These are phyloP conservation scores for Hozukius guyotensis DNA, from an alignment of 2,797 vertebrate species.

Conservation along the genomic window DNA sequence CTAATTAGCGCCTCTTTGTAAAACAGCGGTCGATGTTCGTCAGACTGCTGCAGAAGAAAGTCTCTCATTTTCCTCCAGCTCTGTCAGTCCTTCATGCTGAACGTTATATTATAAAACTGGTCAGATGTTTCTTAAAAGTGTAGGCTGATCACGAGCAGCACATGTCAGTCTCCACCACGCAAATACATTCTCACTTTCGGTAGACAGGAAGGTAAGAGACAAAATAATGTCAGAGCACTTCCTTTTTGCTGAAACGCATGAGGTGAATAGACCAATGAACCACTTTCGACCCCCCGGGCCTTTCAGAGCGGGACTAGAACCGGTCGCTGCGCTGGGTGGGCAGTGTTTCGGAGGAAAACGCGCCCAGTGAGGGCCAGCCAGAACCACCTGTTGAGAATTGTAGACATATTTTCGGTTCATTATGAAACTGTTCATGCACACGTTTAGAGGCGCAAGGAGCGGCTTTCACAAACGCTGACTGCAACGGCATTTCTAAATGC, in stretches of 20 bases:
- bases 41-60: background rate
- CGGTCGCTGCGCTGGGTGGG: too few relatives aligned
- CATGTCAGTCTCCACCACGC: background rate
- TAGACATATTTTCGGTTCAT: too few relatives aligned
- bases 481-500: too few relatives aligned
- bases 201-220: background rate
- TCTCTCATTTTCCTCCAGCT: background rate
- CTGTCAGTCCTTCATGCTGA: background rate
- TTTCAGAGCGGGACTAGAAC: too few relatives aligned
- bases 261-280: background rate
- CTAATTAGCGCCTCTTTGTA: background rate
- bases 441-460: too few relatives aligned
- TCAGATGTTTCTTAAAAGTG: background rate
- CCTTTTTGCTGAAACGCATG: background rate
- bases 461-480: too few relatives aligned
- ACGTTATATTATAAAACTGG: background rate
- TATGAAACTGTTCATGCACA: too few relatives aligned
- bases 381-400: too few relatives aligned
- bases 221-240: background rate
- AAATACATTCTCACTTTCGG: background rate
- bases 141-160: background rate
- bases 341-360: too few relatives aligned
- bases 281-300: too few relatives aligned
- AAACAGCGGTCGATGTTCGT: background rate
- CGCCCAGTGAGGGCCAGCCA: too few relatives aligned